These are phyloP conservation scores for Strigamia maritima DNA, from an alignment of 2,888 invertebrate genomes.

Conservation along the genomic window DNA sequence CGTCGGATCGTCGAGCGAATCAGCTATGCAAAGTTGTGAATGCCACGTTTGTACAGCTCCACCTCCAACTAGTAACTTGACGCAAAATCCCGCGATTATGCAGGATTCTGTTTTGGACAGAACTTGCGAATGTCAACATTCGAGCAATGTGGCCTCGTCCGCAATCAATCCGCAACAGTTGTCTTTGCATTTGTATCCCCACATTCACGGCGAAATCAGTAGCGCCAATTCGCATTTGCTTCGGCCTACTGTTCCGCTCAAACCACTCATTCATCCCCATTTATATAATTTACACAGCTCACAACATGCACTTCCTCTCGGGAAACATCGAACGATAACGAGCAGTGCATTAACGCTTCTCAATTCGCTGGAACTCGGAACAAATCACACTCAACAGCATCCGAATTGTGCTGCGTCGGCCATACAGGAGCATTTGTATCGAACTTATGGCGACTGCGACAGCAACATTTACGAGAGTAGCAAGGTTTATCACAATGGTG, in stretches of 20 bases:
- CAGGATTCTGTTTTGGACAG: conserved; percentile 36
- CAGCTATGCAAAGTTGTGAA: conserved; percentile 33
- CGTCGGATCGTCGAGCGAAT: not conserved
- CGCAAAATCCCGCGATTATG: not conserved
- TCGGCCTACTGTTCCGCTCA: conserved; percentile 47
- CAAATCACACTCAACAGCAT: conserved; percentile 43
- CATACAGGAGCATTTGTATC: conserved; percentile 44
- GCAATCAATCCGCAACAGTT: conserved; percentile 33
- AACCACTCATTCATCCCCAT: conserved; percentile 49
- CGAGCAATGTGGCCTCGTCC: conserved; percentile 44
- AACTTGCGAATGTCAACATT: conserved; percentile 49
- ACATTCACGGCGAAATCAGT: conserved; percentile 40
- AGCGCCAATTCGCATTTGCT: conserved; percentile 47
- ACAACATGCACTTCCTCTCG: not conserved
- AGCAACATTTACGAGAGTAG: conserved; percentile 47
- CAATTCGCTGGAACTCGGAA: conserved; percentile 42
- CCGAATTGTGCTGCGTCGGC: conserved; percentile 41
- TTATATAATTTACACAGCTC: conserved; percentile 49
- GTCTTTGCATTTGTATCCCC: conserved; percentile 41
- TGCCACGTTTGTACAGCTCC: conserved; percentile 38
- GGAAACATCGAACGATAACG: conserved; percentile 33
- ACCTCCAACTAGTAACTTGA: not conserved
- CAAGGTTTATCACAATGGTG: conserved; percentile 43
- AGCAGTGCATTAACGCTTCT: not conserved
- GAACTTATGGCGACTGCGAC: conserved; percentile 52